phyloP scores from a whole-genome alignment of 2,113 vertebrate species.

The Apeltes quadracus region DNA sequence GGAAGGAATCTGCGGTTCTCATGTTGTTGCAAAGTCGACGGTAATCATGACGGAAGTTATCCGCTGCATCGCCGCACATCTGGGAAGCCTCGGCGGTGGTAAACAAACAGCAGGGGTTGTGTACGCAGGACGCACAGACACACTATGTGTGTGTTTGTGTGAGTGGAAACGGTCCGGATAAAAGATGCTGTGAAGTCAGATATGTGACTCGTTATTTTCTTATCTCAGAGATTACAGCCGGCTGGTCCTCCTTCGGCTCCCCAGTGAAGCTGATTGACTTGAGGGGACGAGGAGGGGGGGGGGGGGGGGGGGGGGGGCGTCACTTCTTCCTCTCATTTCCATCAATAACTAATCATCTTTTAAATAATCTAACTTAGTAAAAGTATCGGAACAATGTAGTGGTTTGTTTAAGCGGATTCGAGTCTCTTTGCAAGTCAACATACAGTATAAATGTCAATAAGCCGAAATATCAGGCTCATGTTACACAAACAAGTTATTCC shows the following conservation, averaged over 20 bases:
- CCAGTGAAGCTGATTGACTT: conserved; percentile 51
- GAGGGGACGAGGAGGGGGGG: conserved; percentile 11
- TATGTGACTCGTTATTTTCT: conserved; percentile 21
- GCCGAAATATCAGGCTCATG: neutral
- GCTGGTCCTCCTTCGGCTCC: conserved; percentile 18
- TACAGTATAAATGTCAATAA: neutral
- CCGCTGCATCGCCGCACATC: conserved; percentile 18
- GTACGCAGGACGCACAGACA: conserved; percentile 11
- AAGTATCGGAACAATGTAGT: too few species aligned
- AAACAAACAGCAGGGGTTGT: conserved; percentile 18
- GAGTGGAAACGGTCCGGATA: conserved; percentile 2
- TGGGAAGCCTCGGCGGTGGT: conserved; percentile 29
- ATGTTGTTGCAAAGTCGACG: conserved; percentile 46
- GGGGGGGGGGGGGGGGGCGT: conserved; percentile 58
- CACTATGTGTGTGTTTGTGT: neutral
- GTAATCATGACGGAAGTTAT: conserved; percentile 25
- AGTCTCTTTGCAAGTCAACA: neutral
- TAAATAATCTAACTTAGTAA: neutral
- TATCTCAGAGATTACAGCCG: conserved; percentile 31
- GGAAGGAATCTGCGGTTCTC: conserved; percentile 42
- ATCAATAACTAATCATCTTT: neutral
- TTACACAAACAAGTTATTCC: neutral
- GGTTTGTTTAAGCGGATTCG: conserved; percentile 1
- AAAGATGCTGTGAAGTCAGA: neutral
- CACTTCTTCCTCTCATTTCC: neutral